These are phyloP conservation scores for Tapirus terrestris DNA, from an alignment of 2,113 vertebrate species.

Conservation along the genomic window DNA sequence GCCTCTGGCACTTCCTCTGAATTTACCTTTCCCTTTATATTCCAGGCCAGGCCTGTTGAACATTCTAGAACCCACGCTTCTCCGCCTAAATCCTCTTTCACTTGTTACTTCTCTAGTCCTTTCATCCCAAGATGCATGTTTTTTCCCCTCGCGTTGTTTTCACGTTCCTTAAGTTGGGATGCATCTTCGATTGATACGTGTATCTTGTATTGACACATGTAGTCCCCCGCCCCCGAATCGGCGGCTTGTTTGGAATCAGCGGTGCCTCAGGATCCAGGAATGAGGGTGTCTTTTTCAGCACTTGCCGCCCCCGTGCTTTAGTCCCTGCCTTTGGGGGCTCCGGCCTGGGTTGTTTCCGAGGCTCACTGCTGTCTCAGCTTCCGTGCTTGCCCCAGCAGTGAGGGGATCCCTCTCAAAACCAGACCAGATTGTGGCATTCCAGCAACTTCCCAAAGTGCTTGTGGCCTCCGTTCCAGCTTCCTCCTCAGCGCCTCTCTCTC, in stretches of 20 bases:
- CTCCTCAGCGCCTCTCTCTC: background rate
- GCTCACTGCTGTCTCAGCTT: background rate
- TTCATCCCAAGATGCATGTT: background rate
- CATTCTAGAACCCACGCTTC: background rate
- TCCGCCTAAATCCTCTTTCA: background rate
- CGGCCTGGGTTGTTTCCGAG: background rate
- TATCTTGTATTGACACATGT: background rate
- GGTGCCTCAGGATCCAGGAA: background rate
- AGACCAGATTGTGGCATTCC: background rate
- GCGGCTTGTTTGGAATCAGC: background rate
- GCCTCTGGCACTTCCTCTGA: background rate
- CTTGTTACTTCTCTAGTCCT: background rate
- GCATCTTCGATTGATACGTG: rapidly evolving
- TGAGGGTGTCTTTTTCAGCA: background rate
- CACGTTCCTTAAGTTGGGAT: background rate
- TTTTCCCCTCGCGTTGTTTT: background rate
- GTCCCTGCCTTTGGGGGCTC: background rate
- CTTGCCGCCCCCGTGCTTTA: background rate
- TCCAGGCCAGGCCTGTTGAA: background rate
- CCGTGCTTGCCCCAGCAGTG: background rate
- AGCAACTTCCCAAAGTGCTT: background rate
- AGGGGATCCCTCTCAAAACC: background rate
- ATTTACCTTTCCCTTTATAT: background rate
- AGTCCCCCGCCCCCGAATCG: rapidly evolving
- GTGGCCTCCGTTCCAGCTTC: background rate